These are phyloP conservation scores for Loxodonta africana DNA, from an alignment of 2,113 vertebrate species.

Conservation along the genomic window DNA sequence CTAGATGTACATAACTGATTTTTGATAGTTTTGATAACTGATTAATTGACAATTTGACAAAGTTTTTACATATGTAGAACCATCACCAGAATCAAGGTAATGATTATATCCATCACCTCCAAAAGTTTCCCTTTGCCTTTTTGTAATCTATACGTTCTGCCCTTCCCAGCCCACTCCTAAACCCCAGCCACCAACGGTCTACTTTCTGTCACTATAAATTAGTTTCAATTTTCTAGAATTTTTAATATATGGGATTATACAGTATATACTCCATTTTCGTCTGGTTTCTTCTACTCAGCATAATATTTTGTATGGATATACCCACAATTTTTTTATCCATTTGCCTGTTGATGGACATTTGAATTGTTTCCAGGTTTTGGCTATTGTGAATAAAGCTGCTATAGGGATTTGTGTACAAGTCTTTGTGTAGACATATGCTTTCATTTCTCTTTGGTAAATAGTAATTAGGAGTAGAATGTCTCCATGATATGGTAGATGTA, in stretches of 20 bases:
- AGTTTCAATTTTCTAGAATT: conserved; percentile 1
- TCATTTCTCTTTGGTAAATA: neutral
- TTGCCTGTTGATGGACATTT: neutral
- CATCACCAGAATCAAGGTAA: neutral
- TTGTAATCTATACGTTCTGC: neutral
- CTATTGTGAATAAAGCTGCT: neutral
- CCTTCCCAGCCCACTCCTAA: neutral
- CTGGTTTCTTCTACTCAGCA: neutral
- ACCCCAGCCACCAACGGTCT: neutral
- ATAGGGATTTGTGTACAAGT: neutral
- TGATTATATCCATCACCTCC: neutral
- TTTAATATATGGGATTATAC: neutral
- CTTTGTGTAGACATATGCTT: neutral
- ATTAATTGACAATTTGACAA: neutral
- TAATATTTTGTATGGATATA: neutral
- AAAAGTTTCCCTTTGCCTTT: neutral
- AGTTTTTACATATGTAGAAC: neutral
- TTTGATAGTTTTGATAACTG: neutral
- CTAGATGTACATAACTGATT: neutral
- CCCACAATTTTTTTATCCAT: neutral
- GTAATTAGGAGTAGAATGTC: neutral
- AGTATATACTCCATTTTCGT: neutral
- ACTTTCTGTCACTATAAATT: neutral
- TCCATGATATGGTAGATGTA: neutral
- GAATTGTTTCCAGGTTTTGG: neutral